Conservation (phyloP, 2,797 vertebrate genomes). For the Phaenicophaeus curvirostris region DNA sequence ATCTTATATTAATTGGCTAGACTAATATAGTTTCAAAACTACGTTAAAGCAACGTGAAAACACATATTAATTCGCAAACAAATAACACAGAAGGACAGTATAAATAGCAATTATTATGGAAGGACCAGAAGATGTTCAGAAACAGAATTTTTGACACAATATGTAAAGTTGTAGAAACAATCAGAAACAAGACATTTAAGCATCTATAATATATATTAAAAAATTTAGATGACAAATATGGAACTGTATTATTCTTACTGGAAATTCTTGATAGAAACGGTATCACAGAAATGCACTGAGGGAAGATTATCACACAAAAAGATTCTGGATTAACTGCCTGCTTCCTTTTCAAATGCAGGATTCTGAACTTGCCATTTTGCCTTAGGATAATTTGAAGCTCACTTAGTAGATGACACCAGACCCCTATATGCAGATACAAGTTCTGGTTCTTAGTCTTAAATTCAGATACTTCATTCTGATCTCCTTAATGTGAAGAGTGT, state of each 20-base stretch:
- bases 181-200: background rate
- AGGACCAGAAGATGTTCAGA: background rate
- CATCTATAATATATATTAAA: background rate
- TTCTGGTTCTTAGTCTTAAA: background rate
- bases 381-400: background rate
- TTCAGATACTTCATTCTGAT: background rate
- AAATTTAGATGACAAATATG: background rate
- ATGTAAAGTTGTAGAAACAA: background rate
- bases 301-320: background rate
- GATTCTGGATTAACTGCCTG: background rate
- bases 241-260: background rate
- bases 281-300: background rate
- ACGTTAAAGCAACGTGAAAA: background rate
- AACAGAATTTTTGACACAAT: background rate
- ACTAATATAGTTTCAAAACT: background rate
- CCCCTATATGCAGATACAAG: background rate
- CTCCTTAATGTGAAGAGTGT: slow-evolving; percentile 2
- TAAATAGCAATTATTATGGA: background rate
- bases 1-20: background rate
- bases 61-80: background rate
- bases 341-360: background rate
- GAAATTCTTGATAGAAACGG: background rate
- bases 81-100: background rate
- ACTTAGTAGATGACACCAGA: background rate
- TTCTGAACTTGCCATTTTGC: background rate